Percentiles rank a stretch among this genome's conserved stretches.
phyloP scores from a whole-genome alignment of 2,888 invertebrate genomes.

The Drosophila lacicola region DNA sequence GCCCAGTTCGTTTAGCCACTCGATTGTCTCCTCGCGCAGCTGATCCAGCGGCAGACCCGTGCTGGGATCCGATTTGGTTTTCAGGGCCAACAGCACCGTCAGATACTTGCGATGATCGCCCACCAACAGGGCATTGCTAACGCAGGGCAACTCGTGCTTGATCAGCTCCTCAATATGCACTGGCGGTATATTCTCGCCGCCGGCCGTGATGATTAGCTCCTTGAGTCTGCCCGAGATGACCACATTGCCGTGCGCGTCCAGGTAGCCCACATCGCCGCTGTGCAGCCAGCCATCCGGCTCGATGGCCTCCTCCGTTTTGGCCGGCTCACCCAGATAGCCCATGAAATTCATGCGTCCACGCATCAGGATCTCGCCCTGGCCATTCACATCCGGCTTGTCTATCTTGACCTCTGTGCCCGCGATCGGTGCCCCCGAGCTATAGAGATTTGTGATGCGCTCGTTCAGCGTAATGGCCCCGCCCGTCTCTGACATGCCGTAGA shows the following conservation, averaged over 20 bases:
- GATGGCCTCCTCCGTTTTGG: slow-evolving; percentile 90
- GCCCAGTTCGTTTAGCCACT: slow-evolving; percentile 90
- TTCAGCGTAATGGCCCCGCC: slow-evolving; percentile 89
- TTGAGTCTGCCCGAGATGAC: slow-evolving; percentile 91
- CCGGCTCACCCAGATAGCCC: slow-evolving; percentile 91
- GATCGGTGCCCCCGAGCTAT: slow-evolving; percentile 90
- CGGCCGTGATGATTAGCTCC: slow-evolving; percentile 96
- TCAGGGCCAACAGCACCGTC: slow-evolving; percentile 92
- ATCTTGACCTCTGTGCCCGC: slow-evolving; percentile 89
- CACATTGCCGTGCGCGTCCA: slow-evolving; percentile 90
- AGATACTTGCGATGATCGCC: slow-evolving; percentile 95
- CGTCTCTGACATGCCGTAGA: slow-evolving; percentile 96
- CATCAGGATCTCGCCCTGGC: slow-evolving; percentile 93
- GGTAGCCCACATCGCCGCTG: slow-evolving; percentile 93
- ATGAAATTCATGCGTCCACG: slow-evolving; percentile 93
- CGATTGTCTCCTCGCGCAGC: slow-evolving; percentile 88
- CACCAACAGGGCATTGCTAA: slow-evolving; percentile 93
- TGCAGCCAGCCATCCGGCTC: slow-evolving; percentile 93
- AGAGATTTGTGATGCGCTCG: slow-evolving; percentile 85
- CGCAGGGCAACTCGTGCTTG: slow-evolving; percentile 89
- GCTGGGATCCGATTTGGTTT: slow-evolving; percentile 90
- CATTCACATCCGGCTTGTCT: slow-evolving; percentile 88
- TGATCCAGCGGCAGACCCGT: slow-evolving; percentile 90
- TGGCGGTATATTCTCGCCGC: slow-evolving; percentile 96
- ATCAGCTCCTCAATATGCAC: slow-evolving; percentile 93